phyloP scores from a whole-genome alignment of 2,113 vertebrate species.

The pig (Sus scrofa) region T2T-Sscrofa CM000826.6:18961001-18961500 shows the following conservation, averaged over 20 bases:
- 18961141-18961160: background rate
- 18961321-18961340: background rate
- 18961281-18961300: background rate
- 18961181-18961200: background rate
- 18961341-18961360: background rate
- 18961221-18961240: background rate
- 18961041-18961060: background rate
- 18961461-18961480: background rate
- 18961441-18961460: background rate
- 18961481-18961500: background rate
- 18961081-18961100: background rate
- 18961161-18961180: background rate
- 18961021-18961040: background rate
- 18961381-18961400: background rate
- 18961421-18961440: background rate
- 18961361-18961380: background rate
- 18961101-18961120: background rate
- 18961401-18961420: background rate
- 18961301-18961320: background rate
- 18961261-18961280: background rate
- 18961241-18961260: background rate
- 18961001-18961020: background rate
- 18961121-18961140: background rate
- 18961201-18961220: rapidly evolving
- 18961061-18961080: background rate